These are phyloP conservation scores for Pungitius pungitius DNA, from an alignment of 2,113 vertebrate species.

Conservation along the genomic window DNA sequence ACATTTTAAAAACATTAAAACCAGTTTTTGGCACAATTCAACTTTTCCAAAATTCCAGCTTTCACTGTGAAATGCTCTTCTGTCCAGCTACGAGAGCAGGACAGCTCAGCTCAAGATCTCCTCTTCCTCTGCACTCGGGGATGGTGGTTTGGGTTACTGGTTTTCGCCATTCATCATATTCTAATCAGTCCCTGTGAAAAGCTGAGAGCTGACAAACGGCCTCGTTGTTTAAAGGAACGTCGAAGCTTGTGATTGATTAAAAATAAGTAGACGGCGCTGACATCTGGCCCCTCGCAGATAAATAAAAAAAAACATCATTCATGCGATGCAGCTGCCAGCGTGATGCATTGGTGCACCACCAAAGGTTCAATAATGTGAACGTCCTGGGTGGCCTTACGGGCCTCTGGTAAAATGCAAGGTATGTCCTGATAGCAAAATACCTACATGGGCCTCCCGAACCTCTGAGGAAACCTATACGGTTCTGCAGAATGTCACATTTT, in stretches of 20 bases:
- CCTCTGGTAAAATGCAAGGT: slow-evolving; percentile 51
- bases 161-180: not conserved
- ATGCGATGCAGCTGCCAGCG: not conserved
- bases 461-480: slow-evolving; percentile 16
- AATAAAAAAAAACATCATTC: slow-evolving; percentile 31
- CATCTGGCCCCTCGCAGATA: slow-evolving; percentile 22
- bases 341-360: not conserved
- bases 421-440: slow-evolving; percentile 47
- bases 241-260: slow-evolving; percentile 4
- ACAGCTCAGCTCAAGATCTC: not conserved
- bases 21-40: not conserved
- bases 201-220: not conserved
- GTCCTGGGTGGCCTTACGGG: slow-evolving; percentile 48
- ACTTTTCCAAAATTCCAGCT: slow-evolving; percentile 4
- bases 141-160: not conserved
- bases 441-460: slow-evolving; percentile 25
- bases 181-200: not conserved
- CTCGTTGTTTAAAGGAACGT: not conserved
- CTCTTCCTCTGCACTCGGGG: not conserved
- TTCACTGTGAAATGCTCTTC: not conserved
- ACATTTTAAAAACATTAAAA: slow-evolving; percentile 13
- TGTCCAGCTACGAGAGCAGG: not conserved
- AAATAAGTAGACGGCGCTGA: slow-evolving; percentile 32
- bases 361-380: slow-evolving; percentile 24
- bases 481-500: slow-evolving; percentile 23